Evolutionary conservation across 2,888 invertebrate genomes (phyloP).

Genomic region (Dinocampus coccinellae): DNA sequence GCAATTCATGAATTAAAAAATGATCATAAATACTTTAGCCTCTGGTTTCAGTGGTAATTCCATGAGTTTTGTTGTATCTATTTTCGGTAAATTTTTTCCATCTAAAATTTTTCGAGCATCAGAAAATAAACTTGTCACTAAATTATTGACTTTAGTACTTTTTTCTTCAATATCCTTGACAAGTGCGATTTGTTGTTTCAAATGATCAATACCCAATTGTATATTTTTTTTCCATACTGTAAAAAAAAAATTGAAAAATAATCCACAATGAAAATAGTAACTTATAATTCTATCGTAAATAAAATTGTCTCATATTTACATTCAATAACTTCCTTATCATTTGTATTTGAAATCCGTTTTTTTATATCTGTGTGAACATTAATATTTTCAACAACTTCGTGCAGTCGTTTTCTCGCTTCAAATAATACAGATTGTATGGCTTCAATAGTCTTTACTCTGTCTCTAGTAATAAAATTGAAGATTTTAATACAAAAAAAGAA

Average conservation of each 20-base stretch:
- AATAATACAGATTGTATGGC: constrained; percentile 51
- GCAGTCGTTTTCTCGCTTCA: constrained; percentile 47
- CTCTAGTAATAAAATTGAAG: constrained; percentile 43
- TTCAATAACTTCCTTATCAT: constrained; percentile 53
- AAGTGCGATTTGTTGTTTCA: constrained; percentile 42
- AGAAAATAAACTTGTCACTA: constrained; percentile 50
- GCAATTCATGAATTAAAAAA: not conserved
- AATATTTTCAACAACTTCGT: constrained; percentile 43
- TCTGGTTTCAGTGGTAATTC: constrained; percentile 53
- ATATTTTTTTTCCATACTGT: constrained; percentile 55
- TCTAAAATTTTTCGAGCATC: constrained; percentile 51
- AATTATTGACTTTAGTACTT: constrained; percentile 45
- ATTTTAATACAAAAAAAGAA: too few species aligned
- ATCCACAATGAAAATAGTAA: too few species aligned
- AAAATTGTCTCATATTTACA: constrained; percentile 41
- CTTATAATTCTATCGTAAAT: too few species aligned
- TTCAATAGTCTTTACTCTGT: constrained; percentile 43
- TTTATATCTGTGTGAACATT: constrained; percentile 52
- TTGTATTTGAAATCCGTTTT: constrained; percentile 51
- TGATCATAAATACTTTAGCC: constrained; percentile 50
- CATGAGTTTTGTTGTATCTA: constrained; percentile 49
- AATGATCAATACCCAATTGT: constrained; percentile 36
- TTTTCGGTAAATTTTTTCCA: constrained; percentile 47
- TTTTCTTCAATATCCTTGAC: constrained; percentile 47
- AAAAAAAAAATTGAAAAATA: constrained; percentile 44